Conservation (phyloP, 2,113 vertebrate genomes). For the Dunckerocampus dactyliophorus region DNA sequence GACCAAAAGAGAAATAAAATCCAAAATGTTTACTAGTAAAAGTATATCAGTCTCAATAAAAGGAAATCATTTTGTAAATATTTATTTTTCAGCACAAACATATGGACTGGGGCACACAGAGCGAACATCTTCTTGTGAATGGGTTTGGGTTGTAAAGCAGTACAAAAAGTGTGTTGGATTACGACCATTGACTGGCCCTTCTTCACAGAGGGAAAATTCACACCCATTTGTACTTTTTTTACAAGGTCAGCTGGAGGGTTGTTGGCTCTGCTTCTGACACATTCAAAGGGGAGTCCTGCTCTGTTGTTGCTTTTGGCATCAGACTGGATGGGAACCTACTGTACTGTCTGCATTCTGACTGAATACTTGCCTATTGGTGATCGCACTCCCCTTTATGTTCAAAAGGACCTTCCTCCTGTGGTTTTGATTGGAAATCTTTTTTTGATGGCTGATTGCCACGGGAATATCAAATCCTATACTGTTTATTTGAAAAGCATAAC, state of each 20-base stretch:
- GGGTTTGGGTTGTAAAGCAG: neutral
- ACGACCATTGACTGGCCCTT: neutral
- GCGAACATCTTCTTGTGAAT: neutral
- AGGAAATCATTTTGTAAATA: neutral
- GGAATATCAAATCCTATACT: slow-evolving; percentile 12
- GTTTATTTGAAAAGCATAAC: slow-evolving; percentile 5
- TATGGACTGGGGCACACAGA: neutral
- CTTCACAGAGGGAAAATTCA: slow-evolving; percentile 29
- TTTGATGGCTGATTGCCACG: slow-evolving; percentile 18
- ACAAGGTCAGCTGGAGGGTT: slow-evolving; percentile 38
- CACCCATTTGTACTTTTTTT: slow-evolving; percentile 13
- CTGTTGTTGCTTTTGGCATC: slow-evolving; percentile 54
- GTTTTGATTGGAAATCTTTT: slow-evolving; percentile 36
- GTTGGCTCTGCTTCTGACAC: slow-evolving; percentile 14
- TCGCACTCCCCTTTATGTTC: slow-evolving; percentile 44
- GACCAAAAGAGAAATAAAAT: neutral
- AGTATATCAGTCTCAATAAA: neutral
- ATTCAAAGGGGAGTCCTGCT: slow-evolving; percentile 41
- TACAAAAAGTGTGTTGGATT: neutral
- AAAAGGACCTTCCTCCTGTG: slow-evolving; percentile 45
- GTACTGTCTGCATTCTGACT: slow-evolving; percentile 43
- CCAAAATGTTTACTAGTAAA: neutral
- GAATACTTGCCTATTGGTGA: slow-evolving; percentile 53
- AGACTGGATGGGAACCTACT: slow-evolving; percentile 46
- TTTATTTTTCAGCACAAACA: neutral